phyloP scores from a whole-genome alignment of 2,113 vertebrate species.

The Sterna hirundo region DNA sequence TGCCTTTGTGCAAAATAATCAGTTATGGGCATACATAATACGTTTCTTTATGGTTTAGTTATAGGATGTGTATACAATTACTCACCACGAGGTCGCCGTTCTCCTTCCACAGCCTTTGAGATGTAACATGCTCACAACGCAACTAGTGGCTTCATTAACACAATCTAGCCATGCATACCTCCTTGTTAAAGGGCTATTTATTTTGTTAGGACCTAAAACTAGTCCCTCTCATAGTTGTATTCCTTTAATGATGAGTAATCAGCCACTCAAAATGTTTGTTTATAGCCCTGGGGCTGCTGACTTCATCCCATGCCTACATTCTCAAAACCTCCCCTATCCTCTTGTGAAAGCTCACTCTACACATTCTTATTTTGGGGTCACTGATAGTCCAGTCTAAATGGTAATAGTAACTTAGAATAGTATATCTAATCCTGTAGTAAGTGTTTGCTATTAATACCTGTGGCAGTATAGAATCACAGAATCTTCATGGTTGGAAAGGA shows the following conservation, averaged over 20 bases:
- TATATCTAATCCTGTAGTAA: not conserved
- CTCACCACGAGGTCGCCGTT: not conserved
- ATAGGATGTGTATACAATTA: not conserved
- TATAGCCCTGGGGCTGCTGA: not conserved
- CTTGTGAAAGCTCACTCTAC: not conserved
- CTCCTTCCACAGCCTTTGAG: not conserved
- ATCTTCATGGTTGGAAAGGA: too few relatives aligned
- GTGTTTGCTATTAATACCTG: not conserved
- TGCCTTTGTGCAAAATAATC: not conserved
- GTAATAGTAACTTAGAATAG: not conserved
- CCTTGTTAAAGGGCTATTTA: not conserved
- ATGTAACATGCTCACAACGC: not conserved
- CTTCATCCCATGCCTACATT: not conserved
- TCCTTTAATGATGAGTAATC: not conserved
- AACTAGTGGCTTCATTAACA: not conserved
- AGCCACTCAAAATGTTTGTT: not conserved
- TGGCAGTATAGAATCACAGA: not conserved
- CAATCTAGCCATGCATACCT: not conserved
- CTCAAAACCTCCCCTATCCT: not conserved
- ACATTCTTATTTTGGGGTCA: not conserved
- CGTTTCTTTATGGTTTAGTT: not conserved
- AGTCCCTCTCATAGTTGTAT: not conserved
- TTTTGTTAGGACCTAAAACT: not conserved
- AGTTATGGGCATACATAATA: not conserved
- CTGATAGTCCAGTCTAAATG: not conserved